A percentile compares a stretch with the other conserved stretches of the same genome.
Conservation (phyloP, 2,113 vertebrate species). For the Centropristis striata region DNA sequence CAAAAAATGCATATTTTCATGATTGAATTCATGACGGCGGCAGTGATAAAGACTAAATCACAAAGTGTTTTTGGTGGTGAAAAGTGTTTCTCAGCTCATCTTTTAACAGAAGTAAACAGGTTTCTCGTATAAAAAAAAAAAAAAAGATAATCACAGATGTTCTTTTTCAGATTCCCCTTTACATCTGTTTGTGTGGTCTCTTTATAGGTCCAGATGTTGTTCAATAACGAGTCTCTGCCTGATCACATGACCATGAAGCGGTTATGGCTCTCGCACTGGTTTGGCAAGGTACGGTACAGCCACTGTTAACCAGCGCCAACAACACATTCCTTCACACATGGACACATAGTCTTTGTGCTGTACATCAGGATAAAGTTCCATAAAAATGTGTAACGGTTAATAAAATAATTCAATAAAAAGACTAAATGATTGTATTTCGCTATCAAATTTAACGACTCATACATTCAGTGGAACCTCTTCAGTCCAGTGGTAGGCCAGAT, state of each 20-base stretch:
- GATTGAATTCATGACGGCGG: background rate
- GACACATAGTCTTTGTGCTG: background rate
- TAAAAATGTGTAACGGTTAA: background rate
- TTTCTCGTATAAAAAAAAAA: background rate
- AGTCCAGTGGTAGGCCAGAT: background rate
- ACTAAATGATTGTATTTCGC: background rate
- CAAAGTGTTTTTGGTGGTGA: background rate
- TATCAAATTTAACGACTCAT: background rate
- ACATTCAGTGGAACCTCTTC: background rate
- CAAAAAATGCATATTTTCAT: background rate
- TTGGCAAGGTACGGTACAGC: slow-evolving; percentile 85
- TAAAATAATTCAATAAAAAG: background rate
- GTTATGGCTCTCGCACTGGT: slow-evolving; percentile 89
- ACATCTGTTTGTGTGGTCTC: slow-evolving; percentile 67
- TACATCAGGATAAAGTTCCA: background rate
- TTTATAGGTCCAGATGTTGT: slow-evolving; percentile 87
- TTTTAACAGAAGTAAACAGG: background rate
- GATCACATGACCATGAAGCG: slow-evolving; percentile 91
- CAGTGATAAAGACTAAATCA: background rate
- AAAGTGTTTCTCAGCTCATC: background rate
- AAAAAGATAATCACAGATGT: background rate
- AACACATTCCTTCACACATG: slow-evolving; percentile 38
- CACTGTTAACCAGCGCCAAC: slow-evolving; percentile 36
- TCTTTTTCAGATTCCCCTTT: slow-evolving; percentile 5
- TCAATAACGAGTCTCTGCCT: slow-evolving; percentile 88